Percentiles rank a stretch among this genome's conserved stretches.
Evolutionary conservation across 2,888 invertebrate species (phyloP).

Genomic region (Elmis aenea): DNA sequence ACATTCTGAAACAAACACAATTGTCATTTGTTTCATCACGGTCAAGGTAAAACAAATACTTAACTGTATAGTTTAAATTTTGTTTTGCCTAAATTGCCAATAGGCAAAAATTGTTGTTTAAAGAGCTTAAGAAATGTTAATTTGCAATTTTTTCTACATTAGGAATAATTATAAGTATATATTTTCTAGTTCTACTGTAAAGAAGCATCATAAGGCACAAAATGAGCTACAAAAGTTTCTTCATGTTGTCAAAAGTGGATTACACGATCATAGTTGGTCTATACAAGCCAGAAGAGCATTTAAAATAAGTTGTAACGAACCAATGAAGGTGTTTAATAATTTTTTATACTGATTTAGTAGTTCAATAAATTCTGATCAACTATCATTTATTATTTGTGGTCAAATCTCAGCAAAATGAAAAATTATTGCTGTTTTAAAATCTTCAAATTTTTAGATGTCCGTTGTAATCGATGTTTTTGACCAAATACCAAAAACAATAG

Average conservation of each 20-base stretch:
- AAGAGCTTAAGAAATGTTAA: no score
- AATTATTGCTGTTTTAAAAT: no score
- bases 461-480: slow-evolving; percentile 7
- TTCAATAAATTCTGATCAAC: no score
- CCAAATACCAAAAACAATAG: slow-evolving; percentile 11
- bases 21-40: background rate
- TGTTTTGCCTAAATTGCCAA: no score
- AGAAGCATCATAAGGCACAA: slow-evolving; percentile 1
- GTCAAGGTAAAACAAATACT: background rate
- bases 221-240: slow-evolving; percentile 22
- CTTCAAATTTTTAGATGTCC: slow-evolving; percentile 6
- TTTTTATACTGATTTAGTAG: background rate
- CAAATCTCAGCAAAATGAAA: no score
- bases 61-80: no score
- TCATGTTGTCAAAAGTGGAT: slow-evolving; percentile 13
- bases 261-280: slow-evolving; percentile 25
- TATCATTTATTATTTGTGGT: no score
- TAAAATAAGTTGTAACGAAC: slow-evolving; percentile 14
- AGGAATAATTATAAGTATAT: slow-evolving; percentile 4
- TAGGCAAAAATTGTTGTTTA: background rate
- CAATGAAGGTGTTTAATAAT: slow-evolving; percentile 16
- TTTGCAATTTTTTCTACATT: no score
- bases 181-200: slow-evolving; percentile 3
- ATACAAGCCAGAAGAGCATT: slow-evolving; percentile 21
- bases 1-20: slow-evolving; percentile 1